Evolutionary conservation across 2,888 invertebrate genomes (phyloP), one percentile per base, ranked within the genome.

Genomic region (Ypsolopha sequella): DNA sequence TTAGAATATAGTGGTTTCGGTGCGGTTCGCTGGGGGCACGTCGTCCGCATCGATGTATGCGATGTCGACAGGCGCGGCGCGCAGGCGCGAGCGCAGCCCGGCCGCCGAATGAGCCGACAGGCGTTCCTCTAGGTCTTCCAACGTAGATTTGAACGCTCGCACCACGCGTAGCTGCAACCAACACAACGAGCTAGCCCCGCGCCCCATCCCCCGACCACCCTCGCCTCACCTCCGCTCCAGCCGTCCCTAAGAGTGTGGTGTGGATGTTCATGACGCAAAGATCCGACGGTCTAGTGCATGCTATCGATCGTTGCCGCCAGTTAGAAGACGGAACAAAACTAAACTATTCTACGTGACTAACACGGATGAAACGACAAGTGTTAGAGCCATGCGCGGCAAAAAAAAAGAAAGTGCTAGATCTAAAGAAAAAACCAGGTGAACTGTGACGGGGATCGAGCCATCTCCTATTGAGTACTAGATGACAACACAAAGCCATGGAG

Each of bases 51-150:
- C 92, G 84, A 92, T 92, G 89, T 91, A 95, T 72, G 93, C 93
- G 91, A 94, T 92, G 91, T 95, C 95, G 68, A 90, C 88, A 70
- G 93, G 88, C 66, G 92, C 92, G 72, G 92, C 89, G 63, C 85
- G 84, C 69, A 80, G 93, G 76, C 93, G 91, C 89, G 93, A 93
- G 89, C 95, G 95, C 88, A 95, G 92, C 84, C 95, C 95, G 88
- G 95, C 95, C 87, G 96, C 93, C 91, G 97, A 97, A 92, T 98
- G 97, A 88, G 97, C 93, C 86, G 97, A 98, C 87, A 98, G 96
- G 74, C 97, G 94, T 89, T 99, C 99, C 90, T 97, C 98, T 90
- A 99, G 90, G 90, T 99, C 99, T 92, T 99, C 99, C 91, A 99
- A 91, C 80, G 95, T 98, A 76, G 97, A 97, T 91, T 95, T 97